Conservation (phyloP, 2,113 vertebrate species). For the Scomber colias region DNA sequence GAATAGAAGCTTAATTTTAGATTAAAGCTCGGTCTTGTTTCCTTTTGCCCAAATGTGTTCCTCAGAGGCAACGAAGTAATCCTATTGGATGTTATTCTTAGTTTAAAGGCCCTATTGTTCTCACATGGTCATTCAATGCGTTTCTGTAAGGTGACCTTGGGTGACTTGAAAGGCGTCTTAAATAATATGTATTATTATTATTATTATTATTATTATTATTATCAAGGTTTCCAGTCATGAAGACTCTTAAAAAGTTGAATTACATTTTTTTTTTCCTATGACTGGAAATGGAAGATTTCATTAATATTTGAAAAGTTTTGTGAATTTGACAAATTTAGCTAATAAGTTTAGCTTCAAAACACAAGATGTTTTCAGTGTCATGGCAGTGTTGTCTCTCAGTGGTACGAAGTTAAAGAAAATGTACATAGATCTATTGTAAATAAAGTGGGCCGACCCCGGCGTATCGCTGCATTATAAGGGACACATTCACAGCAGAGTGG, state of each 20-base stretch:
- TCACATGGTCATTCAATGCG: not conserved
- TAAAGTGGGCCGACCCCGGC: not conserved
- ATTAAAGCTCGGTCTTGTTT: constrained; percentile 24
- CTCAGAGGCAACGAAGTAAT: not conserved
- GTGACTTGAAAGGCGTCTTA: too few species aligned
- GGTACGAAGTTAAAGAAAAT: not conserved
- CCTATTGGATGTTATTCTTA: not conserved
- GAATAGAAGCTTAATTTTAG: constrained; percentile 18
- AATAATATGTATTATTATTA: too few species aligned
- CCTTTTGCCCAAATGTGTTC: not conserved
- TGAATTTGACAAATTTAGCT: not conserved
- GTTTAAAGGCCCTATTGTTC: not conserved
- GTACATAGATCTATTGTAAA: not conserved
- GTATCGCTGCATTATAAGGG: constrained; percentile 17
- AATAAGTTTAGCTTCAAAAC: not conserved
- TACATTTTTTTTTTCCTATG: not conserved
- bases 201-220: too few species aligned
- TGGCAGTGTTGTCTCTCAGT: not conserved
- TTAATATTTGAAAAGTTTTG: not conserved
- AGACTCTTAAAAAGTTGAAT: not conserved
- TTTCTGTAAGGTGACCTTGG: not conserved
- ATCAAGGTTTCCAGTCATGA: constrained; percentile 2
- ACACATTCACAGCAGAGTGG: not conserved
- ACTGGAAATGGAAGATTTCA: not conserved
- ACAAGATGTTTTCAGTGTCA: not conserved